Percentiles rank a stretch among this genome's conserved stretches.
phyloP scores from a whole-genome alignment of 2,888 invertebrate species.

The Melipona beecheii region DNA sequence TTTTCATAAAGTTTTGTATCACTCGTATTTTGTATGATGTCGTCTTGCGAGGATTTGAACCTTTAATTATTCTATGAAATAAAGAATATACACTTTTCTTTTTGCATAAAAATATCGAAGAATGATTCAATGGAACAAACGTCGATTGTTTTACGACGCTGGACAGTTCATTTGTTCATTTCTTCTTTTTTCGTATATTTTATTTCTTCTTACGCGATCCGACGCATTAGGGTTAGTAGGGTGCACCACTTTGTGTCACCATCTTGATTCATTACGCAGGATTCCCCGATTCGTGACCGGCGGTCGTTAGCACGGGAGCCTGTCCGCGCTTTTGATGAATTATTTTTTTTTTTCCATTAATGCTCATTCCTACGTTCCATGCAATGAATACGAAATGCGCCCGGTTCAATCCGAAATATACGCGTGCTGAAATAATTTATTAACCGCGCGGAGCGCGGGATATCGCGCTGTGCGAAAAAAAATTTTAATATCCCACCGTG shows the following conservation, averaged over 20 bases:
- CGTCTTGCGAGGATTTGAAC: background rate
- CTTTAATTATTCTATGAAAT: background rate
- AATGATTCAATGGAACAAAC: background rate
- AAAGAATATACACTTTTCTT: background rate
- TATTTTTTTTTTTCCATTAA: conserved; percentile 34
- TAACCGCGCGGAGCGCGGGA: background rate
- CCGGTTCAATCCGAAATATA: background rate
- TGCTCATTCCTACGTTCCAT: conserved; percentile 21
- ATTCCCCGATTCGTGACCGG: conserved; percentile 53
- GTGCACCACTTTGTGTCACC: conserved; percentile 50
- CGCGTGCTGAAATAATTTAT: conserved; percentile 15
- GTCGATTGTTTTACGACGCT: too few relatives aligned
- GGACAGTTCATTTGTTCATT: background rate
- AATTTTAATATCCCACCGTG: too few relatives aligned
- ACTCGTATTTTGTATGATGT: background rate
- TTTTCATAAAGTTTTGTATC: background rate
- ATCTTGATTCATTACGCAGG: conserved; percentile 55
- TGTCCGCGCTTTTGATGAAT: conserved; percentile 51
- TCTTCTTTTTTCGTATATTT: background rate
- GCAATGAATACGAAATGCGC: conserved; percentile 26
- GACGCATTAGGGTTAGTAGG: conserved; percentile 59
- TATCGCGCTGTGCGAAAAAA: background rate
- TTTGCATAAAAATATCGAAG: background rate
- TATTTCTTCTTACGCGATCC: conserved; percentile 31
- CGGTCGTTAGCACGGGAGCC: conserved; percentile 40